Evolutionary conservation across 2,113 vertebrate species (phyloP), one percentile per base, ranked within the genome.

Genomic region (Leucosticte australis): DNA sequence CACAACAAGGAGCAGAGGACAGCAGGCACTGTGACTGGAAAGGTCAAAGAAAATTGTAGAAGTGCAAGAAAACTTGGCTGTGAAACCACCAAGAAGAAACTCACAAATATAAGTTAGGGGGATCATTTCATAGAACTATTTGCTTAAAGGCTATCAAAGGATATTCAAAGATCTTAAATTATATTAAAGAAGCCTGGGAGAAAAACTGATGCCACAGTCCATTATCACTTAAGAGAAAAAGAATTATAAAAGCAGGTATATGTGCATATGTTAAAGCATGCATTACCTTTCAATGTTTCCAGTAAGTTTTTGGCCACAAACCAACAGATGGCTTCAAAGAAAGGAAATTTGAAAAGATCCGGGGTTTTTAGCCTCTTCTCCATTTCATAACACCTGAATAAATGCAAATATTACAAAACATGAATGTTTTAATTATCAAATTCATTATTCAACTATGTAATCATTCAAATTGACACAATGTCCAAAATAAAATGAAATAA

Each of bases 241-340:
- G 9, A 68, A 71, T 35, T 33, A n/a, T 33, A 64, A 67, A 74
- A 53, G 42, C 28, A 68, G 50, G 80, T 37, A 57, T 2, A 57
- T 17, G 11, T 42, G 7, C 49, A 47, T 37, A 37, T 74, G 50
- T 80, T 60, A 44, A 95, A 60, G 75, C 24, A 91, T 77, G 41
- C 39, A 77, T 97, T 98, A 99, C 99, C 99, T 99, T 99, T 99
- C 47, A 99, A 97, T 49, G 98, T 99, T 98, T 99, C 99, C 98
- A 99, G 98, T 81, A 99, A 98, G 94, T 99, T 99, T 98, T 99
- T 99, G 97, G 98, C 99, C 98, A 99, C 99, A 97, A 99, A 99
- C 99, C 99, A 99, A 98, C 99, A 99, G 97, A 99, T 99, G 97
- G 99, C 99, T 98, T 99, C 99, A 90, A 99, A 99, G 96, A 99